Percentiles rank a stretch among this genome's conserved stretches.
These are phyloP conservation scores for Mycetomoellerius zeteki DNA, from an alignment of 1,140 invertebrate genomes.

Conservation along the genomic window DNA sequence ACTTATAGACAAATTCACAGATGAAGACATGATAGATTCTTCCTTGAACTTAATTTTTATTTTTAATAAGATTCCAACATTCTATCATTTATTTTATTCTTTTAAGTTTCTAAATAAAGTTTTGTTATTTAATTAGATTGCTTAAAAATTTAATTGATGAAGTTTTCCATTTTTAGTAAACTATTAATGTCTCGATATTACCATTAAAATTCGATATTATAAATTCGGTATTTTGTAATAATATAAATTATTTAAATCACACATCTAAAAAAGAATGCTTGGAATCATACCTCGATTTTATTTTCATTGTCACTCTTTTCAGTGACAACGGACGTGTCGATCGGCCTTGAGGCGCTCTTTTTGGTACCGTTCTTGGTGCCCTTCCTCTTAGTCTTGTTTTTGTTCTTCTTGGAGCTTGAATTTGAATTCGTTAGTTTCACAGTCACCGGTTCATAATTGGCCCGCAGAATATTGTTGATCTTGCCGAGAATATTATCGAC, in stretches of 20 bases:
- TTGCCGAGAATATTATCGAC: constrained; percentile 93
- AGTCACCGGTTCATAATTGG: constrained; percentile 93
- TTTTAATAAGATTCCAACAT: neutral
- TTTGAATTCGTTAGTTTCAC: constrained; percentile 91
- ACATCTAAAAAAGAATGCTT: neutral
- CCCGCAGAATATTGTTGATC: constrained; percentile 92
- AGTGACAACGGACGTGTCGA: constrained; percentile 15
- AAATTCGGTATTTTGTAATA: neutral
- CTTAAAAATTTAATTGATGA: neutral
- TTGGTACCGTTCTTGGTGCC: constrained; percentile 63
- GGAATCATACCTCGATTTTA: constrained; percentile 1
- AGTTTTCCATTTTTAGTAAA: neutral
- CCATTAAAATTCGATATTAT: neutral
- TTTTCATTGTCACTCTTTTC: constrained; percentile 49
- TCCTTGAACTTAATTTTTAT: neutral
- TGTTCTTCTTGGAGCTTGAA: constrained; percentile 78
- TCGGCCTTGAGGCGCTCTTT: constrained; percentile 56
- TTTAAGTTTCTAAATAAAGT: neutral
- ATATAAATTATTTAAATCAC: neutral
- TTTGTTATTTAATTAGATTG: neutral
- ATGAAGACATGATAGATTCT: neutral
- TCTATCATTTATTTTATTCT: neutral
- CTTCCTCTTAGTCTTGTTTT: constrained; percentile 74
- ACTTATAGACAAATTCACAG: neutral
- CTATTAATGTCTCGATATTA: neutral